Conservation (phyloP, 1,140 invertebrate genomes). For the Argopecten irradians region DNA sequence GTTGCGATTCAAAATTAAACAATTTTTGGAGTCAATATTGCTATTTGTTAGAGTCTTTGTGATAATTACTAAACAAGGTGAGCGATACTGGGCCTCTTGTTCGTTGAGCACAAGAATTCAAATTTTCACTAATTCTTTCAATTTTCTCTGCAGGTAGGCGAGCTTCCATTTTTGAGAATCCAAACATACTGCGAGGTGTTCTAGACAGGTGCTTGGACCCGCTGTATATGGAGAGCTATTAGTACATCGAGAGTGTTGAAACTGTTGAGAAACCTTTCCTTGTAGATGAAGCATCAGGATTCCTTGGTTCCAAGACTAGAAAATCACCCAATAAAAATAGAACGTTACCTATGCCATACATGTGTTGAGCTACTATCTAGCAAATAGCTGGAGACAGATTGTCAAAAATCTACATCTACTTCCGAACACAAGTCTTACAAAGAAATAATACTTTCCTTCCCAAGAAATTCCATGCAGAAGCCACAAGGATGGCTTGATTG, state of each 20-base stretch:
- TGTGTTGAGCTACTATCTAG: conserved; percentile 33
- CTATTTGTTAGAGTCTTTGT: too few species aligned
- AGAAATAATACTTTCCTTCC: conserved; percentile 40
- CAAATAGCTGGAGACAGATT: conserved; percentile 31
- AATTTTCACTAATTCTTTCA: not conserved
- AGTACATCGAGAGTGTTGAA: conserved; percentile 10
- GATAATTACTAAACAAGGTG: too few species aligned
- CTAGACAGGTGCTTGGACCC: not conserved
- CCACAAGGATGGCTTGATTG: not conserved
- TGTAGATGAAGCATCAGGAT: not conserved
- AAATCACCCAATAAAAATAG: conserved; percentile 37
- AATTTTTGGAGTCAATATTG: too few species aligned
- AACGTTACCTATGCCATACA: conserved; percentile 26
- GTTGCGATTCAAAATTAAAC: too few species aligned
- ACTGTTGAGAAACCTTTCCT: not conserved
- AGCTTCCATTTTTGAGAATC: conserved; percentile 31
- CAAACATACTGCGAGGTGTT: conserved; percentile 2
- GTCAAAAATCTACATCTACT: conserved; percentile 36
- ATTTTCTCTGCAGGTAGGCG: conserved; percentile 12
- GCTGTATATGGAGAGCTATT: not conserved
- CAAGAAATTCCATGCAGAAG: not conserved
- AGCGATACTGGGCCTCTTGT: too few species aligned
- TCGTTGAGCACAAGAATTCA: too few species aligned
- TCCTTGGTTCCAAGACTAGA: not conserved
- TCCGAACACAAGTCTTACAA: conserved; percentile 26